A percentile compares a stretch with the other conserved stretches of the same genome.
These are phyloP conservation scores for Parapsyche elsis DNA, from an alignment of 1,140 invertebrate species.

Conservation along the genomic window DNA sequence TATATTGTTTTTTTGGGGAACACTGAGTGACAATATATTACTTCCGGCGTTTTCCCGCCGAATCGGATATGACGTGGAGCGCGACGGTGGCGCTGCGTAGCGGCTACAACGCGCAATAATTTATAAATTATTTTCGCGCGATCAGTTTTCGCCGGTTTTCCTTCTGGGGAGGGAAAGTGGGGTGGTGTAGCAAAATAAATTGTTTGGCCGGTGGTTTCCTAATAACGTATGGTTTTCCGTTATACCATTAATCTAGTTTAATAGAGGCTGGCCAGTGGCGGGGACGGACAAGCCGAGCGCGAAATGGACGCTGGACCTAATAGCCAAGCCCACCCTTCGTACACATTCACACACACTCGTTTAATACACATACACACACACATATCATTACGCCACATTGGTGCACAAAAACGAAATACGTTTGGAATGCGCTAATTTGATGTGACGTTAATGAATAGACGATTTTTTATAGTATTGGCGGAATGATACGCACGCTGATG, in stretches of 20 bases:
- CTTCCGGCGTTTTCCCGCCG: no score
- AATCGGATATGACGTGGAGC: no score
- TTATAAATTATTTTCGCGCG: slow-evolving; percentile 42
- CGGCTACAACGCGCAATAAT: slow-evolving; percentile 14
- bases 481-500: no score
- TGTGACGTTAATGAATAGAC: no score
- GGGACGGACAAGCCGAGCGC: slow-evolving; percentile 51
- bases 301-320: slow-evolving; percentile 48
- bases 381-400: neutral
- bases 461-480: no score
- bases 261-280: slow-evolving; percentile 54
- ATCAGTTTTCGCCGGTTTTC: slow-evolving; percentile 31
- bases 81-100: neutral
- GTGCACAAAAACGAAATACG: no score
- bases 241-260: slow-evolving; percentile 57
- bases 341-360: neutral
- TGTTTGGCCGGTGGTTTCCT: slow-evolving; percentile 55
- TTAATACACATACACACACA: neutral
- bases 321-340: slow-evolving; percentile 11
- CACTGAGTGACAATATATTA: no score
- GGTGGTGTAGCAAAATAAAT: slow-evolving; percentile 53
- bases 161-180: neutral
- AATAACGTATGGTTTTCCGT: slow-evolving; percentile 57
- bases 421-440: no score
- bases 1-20: no score